Evolutionary conservation across 2,113 vertebrate species (phyloP), one percentile per base, ranked within the genome.

Genomic region (Laticauda colubrina): DNA sequence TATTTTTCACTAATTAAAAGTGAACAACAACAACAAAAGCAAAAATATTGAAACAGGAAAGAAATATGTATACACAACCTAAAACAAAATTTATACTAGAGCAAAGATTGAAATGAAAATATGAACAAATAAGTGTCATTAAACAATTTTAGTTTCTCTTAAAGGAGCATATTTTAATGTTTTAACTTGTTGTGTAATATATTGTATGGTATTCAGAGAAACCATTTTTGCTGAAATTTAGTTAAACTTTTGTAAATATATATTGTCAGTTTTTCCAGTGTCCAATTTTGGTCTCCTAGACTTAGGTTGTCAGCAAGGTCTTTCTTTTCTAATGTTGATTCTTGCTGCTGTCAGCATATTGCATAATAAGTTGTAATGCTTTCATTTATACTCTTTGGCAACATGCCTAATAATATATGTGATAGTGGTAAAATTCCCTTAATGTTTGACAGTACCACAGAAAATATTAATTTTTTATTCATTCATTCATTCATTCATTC

Each of bases 401-500:
- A 39, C 7, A 3, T 39, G 34, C 75, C 75, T 81, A 81, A 20
- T 81, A 43, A 81, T 64, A 64, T 12, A 29, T 64, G 24, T 39
- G 34, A 34, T 81, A 7, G 15, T 21, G 18, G 34, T 43, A 39
- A 81, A 81, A 81, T 81, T 20, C 75, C 18, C 75, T 43, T 43
- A 39, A 81, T 81, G 34, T 15, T 81, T 81, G 69, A 81, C n/a
- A 43, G n/a, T 21, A 20, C 18, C 75, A 81, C 34, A 81, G 18
- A 81, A 81, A 29, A 15, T 61, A 69, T n/a, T 69, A 14, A 12
- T 29, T 12, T 11, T 61, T 61, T 9, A 3, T 10, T 61, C 11
- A 0, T 11, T 61, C 26, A 0, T 26, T 61, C 1, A 24, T 23
- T 57, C 2, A 2, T 56, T 57, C 0, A 26, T 26, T 10, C 0